Percentiles rank a stretch among this genome's conserved stretches.
Conservation (phyloP, 92 coral and sea anemone genomes). For the Paramuricea clavata region DNA sequence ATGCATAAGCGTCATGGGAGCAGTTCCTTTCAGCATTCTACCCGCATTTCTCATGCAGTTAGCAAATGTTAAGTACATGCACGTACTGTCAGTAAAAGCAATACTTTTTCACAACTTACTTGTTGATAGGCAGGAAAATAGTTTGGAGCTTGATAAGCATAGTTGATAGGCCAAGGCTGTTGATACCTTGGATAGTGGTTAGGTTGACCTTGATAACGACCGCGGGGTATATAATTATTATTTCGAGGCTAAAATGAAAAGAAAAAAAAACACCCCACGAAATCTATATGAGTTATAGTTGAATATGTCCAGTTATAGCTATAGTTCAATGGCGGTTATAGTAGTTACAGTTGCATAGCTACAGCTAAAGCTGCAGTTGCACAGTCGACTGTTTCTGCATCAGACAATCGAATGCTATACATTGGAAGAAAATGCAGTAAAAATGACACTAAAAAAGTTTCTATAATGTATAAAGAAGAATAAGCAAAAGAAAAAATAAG, state of each 20-base stretch:
- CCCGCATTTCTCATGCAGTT: too few relatives aligned
- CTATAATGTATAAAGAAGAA: too few relatives aligned
- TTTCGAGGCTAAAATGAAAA: constrained; percentile 10
- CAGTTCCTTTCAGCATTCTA: too few relatives aligned
- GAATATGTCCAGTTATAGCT: neutral
- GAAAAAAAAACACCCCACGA: neutral
- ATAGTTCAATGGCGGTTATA: neutral
- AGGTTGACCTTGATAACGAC: constrained; percentile 36
- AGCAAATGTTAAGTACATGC: too few relatives aligned
- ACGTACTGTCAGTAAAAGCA: too few relatives aligned
- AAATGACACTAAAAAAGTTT: too few relatives aligned
- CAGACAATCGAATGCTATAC: too few relatives aligned
- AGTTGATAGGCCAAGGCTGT: constrained; percentile 39
- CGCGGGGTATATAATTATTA: constrained; percentile 29
- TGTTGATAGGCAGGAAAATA: constrained; percentile 38
- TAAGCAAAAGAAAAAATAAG: too few relatives aligned
- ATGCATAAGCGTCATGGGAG: too few relatives aligned
- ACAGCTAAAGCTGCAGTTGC: neutral
- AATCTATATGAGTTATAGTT: too few relatives aligned
- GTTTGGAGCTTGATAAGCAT: constrained; percentile 29
- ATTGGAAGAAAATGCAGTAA: too few relatives aligned
- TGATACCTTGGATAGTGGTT: constrained; percentile 37
- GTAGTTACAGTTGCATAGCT: neutral
- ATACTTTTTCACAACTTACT: neutral
- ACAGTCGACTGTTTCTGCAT: too few relatives aligned